phyloP scores from a whole-genome alignment of 2,797 vertebrate species.

The Chloroceryle amazona region DNA sequence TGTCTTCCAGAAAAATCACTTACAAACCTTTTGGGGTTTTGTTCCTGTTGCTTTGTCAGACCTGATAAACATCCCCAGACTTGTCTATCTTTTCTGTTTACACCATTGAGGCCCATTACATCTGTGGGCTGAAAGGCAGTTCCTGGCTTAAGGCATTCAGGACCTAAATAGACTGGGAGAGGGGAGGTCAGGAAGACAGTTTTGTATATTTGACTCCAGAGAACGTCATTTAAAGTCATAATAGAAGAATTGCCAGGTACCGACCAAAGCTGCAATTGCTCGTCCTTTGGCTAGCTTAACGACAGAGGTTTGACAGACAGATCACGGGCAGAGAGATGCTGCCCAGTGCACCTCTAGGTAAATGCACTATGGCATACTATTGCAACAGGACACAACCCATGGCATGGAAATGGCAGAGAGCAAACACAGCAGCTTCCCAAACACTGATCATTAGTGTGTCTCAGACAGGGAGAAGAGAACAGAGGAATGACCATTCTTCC shows the following conservation, averaged over 20 bases:
- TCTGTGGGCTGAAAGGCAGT: not conserved
- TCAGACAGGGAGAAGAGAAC: not conserved
- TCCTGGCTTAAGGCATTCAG: not conserved
- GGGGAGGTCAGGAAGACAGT: not conserved
- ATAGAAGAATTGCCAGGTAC: not conserved
- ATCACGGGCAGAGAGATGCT: rapidly evolving
- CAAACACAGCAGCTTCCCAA: not conserved
- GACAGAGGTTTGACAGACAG: not conserved
- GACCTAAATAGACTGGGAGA: not conserved
- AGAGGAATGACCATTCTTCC: not conserved
- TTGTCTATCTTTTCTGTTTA: not conserved
- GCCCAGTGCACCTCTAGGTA: not conserved
- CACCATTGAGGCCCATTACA: rapidly evolving
- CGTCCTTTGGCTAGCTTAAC: not conserved
- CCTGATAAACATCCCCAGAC: not conserved
- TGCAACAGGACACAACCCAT: rapidly evolving
- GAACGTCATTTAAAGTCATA: not conserved
- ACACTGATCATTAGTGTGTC: rapidly evolving
- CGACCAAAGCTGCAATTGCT: not conserved
- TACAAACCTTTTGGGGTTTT: not conserved
- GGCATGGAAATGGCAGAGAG: not conserved
- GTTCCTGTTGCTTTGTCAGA: not conserved
- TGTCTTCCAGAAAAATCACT: not conserved
- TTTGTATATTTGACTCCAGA: not conserved
- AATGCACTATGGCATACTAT: rapidly evolving